These are phyloP conservation scores for Thalassarche chlororhynchos DNA, from an alignment of 2,113 vertebrate genomes.

Conservation along the genomic window DNA sequence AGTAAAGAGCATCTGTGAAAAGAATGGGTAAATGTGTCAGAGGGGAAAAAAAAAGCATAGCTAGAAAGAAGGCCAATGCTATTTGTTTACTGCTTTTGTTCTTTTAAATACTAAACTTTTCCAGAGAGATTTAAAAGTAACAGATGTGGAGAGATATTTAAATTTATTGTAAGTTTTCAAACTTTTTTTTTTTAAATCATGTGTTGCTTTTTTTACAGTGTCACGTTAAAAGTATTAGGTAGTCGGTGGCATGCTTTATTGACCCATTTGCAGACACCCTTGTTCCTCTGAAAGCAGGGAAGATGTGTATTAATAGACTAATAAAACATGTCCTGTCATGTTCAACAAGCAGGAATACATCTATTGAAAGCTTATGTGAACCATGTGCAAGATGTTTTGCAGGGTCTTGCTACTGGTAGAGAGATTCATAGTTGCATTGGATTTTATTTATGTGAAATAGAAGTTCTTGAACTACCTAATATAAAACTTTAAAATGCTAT, in stretches of 20 bases:
- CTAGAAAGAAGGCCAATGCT: background rate
- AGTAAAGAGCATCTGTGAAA: background rate
- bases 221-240: background rate
- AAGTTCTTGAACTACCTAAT: slow-evolving; percentile 27
- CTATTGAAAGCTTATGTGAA: slow-evolving; percentile 57
- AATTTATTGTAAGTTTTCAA: background rate
- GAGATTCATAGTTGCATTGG: slow-evolving; percentile 33
- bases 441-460: slow-evolving; percentile 44
- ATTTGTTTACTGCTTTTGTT: slow-evolving; percentile 17
- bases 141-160: slow-evolving; percentile 12
- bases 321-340: slow-evolving; percentile 63
- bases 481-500: slow-evolving; percentile 42
- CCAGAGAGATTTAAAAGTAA: slow-evolving; percentile 11
- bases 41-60: background rate
- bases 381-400: slow-evolving; percentile 37
- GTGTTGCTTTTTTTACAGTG: background rate
- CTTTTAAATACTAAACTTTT: slow-evolving; percentile 2
- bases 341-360: slow-evolving; percentile 61
- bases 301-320: slow-evolving; percentile 44
- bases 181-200: background rate
- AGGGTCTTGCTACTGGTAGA: slow-evolving; percentile 32
- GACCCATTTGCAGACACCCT: slow-evolving; percentile 47
- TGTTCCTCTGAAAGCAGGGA: slow-evolving; percentile 50
- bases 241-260: slow-evolving; percentile 27
- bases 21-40: background rate